Base-by-base conservation (phyloP, 2,888 invertebrate species). In the Malthinus flaveolus region DNA sequence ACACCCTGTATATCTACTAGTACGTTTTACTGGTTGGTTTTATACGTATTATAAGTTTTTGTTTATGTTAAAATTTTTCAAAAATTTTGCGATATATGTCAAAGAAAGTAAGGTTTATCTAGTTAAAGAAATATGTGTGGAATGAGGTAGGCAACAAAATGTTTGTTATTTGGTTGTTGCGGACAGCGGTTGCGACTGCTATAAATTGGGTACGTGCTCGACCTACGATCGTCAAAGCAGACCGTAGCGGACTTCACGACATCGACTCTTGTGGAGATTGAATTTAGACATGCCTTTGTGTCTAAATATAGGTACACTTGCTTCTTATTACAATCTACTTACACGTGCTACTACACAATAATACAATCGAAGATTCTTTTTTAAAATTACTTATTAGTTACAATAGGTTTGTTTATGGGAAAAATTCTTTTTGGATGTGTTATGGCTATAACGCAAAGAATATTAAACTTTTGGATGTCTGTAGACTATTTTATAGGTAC, bases 151-250 rank as follows among this genome's bases (percentile, higher is more conserved):
- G 36, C 36, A 44, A 49, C 51, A 36, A 52, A 56, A 51, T 59
- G 51, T 59, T 56, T 59, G 59, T 59, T 59, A 59, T 59, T 59
- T 52, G 59, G 59, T 56, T 56, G 59, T 59, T 59, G 59, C 53
- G 62, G 62, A 62, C 62, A 62, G 59, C 59, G 62, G 62, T 62
- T 56, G 56, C 42, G 62, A 56, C 56, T 49, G 59, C 59, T 54
- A 66, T 71, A 71, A 71, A 71, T 70, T 66, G 66, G 63, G 63
- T 66, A 71, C 71, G 71, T 71, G 71, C 69, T 68, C 61, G 62
- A 63, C 59, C 63, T 62, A 65, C 64, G 69, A 66, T 71, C 68
- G 69, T 67, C 68, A 64, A 68, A 66, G 66, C 60, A 65, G 63
- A 66, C 56, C 61, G 61, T 61, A 60, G 67, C 71, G 66, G 68